Evolutionary conservation across 2,888 invertebrate species (phyloP), one percentile per base, ranked within the genome.

Genomic region (Ligdia adustata): DNA sequence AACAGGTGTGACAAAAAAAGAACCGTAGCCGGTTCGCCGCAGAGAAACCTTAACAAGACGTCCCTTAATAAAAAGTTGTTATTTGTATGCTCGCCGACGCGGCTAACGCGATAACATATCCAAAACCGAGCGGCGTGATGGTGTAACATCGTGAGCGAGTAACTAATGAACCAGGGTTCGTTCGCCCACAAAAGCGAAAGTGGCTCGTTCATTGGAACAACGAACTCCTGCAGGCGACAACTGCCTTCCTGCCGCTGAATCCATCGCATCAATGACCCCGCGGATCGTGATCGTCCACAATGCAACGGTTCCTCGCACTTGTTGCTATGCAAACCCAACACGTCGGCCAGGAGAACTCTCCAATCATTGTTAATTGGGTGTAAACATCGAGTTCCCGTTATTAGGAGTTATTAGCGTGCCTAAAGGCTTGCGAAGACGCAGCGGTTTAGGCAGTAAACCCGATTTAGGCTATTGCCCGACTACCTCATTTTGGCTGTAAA

Each of bases 141-240:
- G 85, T 87, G 86, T 85, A 88, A 89, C 82, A 71, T 71, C 79
- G 83, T 84, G 86, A 82, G 78, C 72, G 78, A 67, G 77, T 77
- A 86, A 84, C 81, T 80, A 87, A 89, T 87, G 81, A n/a, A 77
- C 62, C 77, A 75, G 84, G 87, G 90, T 90, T 90, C 90, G 82
- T 84, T 90, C 85, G 85, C 89, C 89, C 81, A 82, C 78, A 81
- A 90, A 86, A 90, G 86, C 87, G 90, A 90, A 90, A 90, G 89
- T 87, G 70, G 70, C 72, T 66, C 83, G 87, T 88, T 89, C 88
- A 90, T 66, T 89, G 84, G 90, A 83, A 88, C 90, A 86, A 87
- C 81, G 90, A 89, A 63, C 77, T 85, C 86, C 88, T 83, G 77
- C 72, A 66, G 63, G 61, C 71, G 69, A 76, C 68, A 74, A 74